phyloP scores from a whole-genome alignment of 2,888 invertebrate genomes.

The Apomyelois bistriatella region DNA sequence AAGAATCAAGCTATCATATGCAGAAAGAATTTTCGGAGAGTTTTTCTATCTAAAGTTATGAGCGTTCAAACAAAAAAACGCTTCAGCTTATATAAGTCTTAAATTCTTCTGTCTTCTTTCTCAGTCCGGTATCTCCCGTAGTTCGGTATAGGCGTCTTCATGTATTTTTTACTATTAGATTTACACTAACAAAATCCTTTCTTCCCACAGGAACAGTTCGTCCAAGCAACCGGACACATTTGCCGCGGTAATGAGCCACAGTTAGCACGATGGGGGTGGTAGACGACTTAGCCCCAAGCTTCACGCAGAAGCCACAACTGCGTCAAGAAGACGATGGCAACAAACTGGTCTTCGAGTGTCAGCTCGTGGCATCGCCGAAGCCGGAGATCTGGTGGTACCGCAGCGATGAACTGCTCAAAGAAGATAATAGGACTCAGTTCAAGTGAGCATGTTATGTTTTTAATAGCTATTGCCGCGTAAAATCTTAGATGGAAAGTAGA shows the following conservation, averaged over 20 bases:
- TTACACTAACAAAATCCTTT: background rate
- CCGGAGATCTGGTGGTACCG: conserved; percentile 96
- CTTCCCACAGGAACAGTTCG: conserved; percentile 7
- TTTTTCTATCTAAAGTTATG: too few species aligned
- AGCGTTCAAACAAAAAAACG: too few species aligned
- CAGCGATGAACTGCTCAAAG: conserved; percentile 90
- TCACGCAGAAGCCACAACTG: conserved; percentile 98
- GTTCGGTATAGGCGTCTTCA: too few species aligned
- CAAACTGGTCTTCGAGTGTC: conserved; percentile 96
- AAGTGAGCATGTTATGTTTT: conserved; percentile 67
- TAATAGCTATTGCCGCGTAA: background rate
- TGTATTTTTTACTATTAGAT: too few species aligned
- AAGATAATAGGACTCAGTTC: conserved; percentile 92
- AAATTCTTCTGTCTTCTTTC: too few species aligned
- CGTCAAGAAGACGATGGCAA: conserved; percentile 98
- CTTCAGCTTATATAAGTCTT: too few species aligned
- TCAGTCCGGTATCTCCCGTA: too few species aligned
- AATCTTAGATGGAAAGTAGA: too few species aligned
- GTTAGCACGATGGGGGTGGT: conserved; percentile 87
- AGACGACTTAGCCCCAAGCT: conserved; percentile 98
- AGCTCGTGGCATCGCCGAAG: conserved; percentile 91
- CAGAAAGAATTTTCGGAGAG: too few species aligned
- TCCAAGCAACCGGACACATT: conserved; percentile 27
- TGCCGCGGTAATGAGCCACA: conserved; percentile 65
- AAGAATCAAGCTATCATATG: too few species aligned